phyloP scores from a whole-genome alignment of 2,888 invertebrate genomes.

The Folsomia manolachei region DNA sequence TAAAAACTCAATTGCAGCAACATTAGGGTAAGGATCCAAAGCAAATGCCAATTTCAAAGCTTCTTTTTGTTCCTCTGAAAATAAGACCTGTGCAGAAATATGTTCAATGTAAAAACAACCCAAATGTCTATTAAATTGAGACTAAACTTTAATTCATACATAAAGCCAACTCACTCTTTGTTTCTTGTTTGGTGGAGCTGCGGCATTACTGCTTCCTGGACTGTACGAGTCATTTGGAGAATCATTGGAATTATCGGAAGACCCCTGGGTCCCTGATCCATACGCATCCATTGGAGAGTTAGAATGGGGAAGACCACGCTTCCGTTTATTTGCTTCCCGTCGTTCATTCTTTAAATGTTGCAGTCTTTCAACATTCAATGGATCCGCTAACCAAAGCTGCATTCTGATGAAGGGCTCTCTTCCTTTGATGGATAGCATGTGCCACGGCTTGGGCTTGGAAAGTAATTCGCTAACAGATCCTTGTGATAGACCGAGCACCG shows the following conservation, averaged over 20 bases:
- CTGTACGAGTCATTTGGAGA: conserved; percentile 51
- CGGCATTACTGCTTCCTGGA: conserved; percentile 49
- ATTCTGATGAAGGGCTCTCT: conserved; percentile 93
- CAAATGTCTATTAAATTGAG: too few species aligned
- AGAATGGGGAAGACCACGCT: conserved; percentile 58
- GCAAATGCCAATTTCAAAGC: conserved; percentile 90
- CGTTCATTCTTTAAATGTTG: conserved; percentile 87
- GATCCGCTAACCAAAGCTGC: conserved; percentile 95
- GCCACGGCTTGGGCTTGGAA: conserved; percentile 98
- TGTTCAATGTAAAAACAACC: background rate
- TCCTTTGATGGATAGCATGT: conserved; percentile 96
- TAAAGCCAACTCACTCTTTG: conserved; percentile 46
- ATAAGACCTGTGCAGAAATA: conserved; percentile 66
- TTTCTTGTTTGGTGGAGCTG: conserved; percentile 50
- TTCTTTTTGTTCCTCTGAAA: conserved; percentile 98
- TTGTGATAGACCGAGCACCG: conserved; percentile 91
- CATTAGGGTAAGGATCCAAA: conserved; percentile 94
- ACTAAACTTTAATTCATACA: too few species aligned
- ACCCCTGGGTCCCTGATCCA: conserved; percentile 50
- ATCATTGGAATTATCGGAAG: conserved; percentile 51
- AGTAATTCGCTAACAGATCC: conserved; percentile 95
- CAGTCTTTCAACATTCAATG: conserved; percentile 88
- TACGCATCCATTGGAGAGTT: conserved; percentile 49
- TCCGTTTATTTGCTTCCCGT: conserved; percentile 84
- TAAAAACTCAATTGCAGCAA: conserved; percentile 91